Evolutionary conservation across 1,140 invertebrate genomes (phyloP), one percentile per base, ranked within the genome.

Genomic region (Cataglyphis hispanica): DNA sequence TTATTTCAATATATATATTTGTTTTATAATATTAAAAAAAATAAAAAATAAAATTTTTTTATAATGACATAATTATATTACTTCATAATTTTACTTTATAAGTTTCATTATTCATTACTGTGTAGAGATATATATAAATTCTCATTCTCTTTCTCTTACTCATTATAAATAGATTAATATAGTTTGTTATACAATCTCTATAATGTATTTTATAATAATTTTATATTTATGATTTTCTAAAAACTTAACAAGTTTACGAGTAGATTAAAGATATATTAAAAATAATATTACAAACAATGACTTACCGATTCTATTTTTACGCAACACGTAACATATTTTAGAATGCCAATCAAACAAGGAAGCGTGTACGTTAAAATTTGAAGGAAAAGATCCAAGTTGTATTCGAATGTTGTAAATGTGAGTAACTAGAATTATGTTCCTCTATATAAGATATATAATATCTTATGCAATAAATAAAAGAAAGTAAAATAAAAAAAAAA

Each of bases 231-330:
- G 43, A 8, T 4, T 61, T 75, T 58, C 2, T 40, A 19, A 58
- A 22, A 43, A 25, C 16, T 19, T 61, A 43, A 76, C 8, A 2
- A 75, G 2, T 25, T 75, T 60, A 19, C 37, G 13, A 10, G 16
- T 58, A 40, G 37, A 61, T 75, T 27, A 46, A 66, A 46, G 5
- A 50, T 25, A 50, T 66, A 77, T 40, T 58, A 1, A 40, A 0
- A 76, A 66, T 43, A 34, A 10, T 22, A 31, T 63, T 2, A 22
- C 4, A 5, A 34, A 10, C 56, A 3, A 1, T 43, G 3, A 70
- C 77, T 81, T 70, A 81, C 78, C 11, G 78, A 60, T 60, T 81
- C 53, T 3, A 25, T 72, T 58, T 72, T 81, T 19, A 43, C 0
- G 11, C 34, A 81, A 58, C 10, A 81, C 22, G 37, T 2, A 2